Percentiles rank a stretch among this genome's conserved stretches.
Conservation (phyloP, 2,797 vertebrate species). For the Coregonus ussuriensis region DNA sequence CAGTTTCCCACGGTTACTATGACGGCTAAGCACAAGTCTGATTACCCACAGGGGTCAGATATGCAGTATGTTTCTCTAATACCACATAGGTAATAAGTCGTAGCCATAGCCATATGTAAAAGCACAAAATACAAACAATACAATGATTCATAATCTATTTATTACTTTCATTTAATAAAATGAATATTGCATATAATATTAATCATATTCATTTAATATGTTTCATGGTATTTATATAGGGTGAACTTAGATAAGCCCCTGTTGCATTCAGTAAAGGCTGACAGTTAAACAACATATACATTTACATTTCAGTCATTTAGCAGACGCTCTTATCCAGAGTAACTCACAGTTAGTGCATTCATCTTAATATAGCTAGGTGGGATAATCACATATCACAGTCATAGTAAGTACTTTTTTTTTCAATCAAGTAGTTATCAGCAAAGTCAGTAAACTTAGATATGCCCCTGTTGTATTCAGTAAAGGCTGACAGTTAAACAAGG, state of each 20-base stretch:
- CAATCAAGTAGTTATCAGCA: too few relatives aligned
- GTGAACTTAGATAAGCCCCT: slow-evolving; percentile 27
- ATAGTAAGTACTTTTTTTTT: too few relatives aligned
- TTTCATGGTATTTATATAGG: slow-evolving; percentile 11
- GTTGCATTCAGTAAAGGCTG: slow-evolving; percentile 48
- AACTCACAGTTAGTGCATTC: too few relatives aligned
- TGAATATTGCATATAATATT: background rate
- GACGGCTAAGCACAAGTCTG: slow-evolving; percentile 35
- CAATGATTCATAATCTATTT: background rate
- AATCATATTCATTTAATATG: background rate
- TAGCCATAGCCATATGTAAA: background rate
- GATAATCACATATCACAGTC: too few relatives aligned
- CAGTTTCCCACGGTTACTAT: slow-evolving; percentile 69
- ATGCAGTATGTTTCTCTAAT: slow-evolving; percentile 39
- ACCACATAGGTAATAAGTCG: background rate
- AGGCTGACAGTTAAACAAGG: slow-evolving; percentile 58
- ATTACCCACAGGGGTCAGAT: slow-evolving; percentile 33
- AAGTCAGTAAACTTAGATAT: slow-evolving; percentile 7
- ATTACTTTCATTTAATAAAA: background rate
- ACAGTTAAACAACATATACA: slow-evolving; percentile 45
- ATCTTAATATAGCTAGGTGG: too few relatives aligned
- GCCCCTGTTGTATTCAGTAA: slow-evolving; percentile 45
- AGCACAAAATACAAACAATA: background rate
- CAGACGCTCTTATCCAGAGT: too few relatives aligned
- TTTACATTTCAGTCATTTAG: too few relatives aligned